phyloP scores from a whole-genome alignment of 1,140 invertebrate genomes.

The Drosophila funebris region DNA sequence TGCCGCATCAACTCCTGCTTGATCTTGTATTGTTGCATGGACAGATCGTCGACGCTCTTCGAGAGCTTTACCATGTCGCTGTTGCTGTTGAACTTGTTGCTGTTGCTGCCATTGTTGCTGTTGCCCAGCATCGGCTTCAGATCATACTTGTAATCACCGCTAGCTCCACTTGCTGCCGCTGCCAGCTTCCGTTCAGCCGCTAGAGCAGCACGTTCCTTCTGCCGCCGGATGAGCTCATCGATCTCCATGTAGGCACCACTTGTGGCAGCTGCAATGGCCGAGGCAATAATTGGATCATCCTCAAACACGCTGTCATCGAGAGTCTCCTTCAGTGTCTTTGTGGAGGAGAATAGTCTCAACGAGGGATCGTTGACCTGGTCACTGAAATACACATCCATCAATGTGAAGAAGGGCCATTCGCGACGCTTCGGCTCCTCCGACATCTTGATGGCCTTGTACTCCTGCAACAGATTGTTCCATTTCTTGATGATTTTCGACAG shows the following conservation, averaged over 20 bases:
- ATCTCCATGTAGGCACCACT: slow-evolving; percentile 83
- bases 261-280: slow-evolving; percentile 80
- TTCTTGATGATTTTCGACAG: slow-evolving; percentile 84
- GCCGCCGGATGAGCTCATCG: slow-evolving; percentile 73
- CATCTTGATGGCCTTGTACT: slow-evolving; percentile 84
- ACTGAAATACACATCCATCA: slow-evolving; percentile 83
- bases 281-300: slow-evolving; percentile 83
- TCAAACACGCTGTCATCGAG: slow-evolving; percentile 83
- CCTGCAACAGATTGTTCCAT: slow-evolving; percentile 83
- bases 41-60: slow-evolving; percentile 78
- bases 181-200: slow-evolving; percentile 71
- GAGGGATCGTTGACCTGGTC: slow-evolving; percentile 84
- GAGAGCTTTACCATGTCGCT: slow-evolving; percentile 76
- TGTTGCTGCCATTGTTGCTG: slow-evolving; percentile 32
- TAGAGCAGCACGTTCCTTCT: slow-evolving; percentile 74
- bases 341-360: slow-evolving; percentile 81
- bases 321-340: slow-evolving; percentile 81
- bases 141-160: slow-evolving; percentile 71
- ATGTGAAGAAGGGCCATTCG: slow-evolving; percentile 83
- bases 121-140: slow-evolving; percentile 77
- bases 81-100: slow-evolving; percentile 72
- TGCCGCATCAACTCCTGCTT: slow-evolving; percentile 72
- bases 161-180: slow-evolving; percentile 59
- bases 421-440: slow-evolving; percentile 83
- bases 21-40: slow-evolving; percentile 76